A percentile compares a stretch with the other conserved stretches of the same genome.
Conservation (phyloP, 1,140 invertebrate species). For the Neodiprion pinetum region DNA sequence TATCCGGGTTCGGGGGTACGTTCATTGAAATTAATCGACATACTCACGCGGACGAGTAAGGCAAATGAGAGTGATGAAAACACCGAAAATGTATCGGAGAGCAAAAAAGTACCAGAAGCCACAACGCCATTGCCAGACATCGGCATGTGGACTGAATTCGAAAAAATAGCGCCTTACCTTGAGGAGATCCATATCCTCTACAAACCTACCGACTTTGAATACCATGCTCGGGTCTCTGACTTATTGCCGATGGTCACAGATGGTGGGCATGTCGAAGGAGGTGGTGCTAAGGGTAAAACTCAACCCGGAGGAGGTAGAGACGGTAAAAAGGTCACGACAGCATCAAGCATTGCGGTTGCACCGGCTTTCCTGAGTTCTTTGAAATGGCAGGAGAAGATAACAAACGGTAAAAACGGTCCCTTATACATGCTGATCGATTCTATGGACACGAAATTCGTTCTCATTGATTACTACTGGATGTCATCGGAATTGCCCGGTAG, state of each 20-base stretch:
- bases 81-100: constrained; percentile 13
- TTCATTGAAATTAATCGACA: constrained; percentile 42
- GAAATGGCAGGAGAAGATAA: constrained; percentile 29
- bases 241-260: neutral
- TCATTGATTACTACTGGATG: constrained; percentile 38
- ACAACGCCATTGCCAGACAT: constrained; percentile 26
- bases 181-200: constrained; percentile 46
- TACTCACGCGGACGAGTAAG: constrained; percentile 25
- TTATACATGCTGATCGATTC: constrained; percentile 54
- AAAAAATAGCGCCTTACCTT: constrained; percentile 38
- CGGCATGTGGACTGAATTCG: constrained; percentile 48
- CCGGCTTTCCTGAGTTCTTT: neutral
- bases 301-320: constrained; percentile 26
- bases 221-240: constrained; percentile 38
- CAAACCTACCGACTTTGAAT: constrained; percentile 42
- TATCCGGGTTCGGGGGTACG: constrained; percentile 38
- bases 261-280: neutral
- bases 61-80: constrained; percentile 9
- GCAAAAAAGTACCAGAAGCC: constrained; percentile 12
- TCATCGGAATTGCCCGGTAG: neutral
- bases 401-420: constrained; percentile 42
- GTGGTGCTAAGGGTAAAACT: neutral
- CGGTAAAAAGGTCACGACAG: constrained; percentile 22
- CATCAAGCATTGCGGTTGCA: neutral
- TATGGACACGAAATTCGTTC: constrained; percentile 42